These are phyloP conservation scores for Acipenser transmontanus DNA, from an alignment of 2,797 vertebrate species.

Conservation along the genomic window DNA sequence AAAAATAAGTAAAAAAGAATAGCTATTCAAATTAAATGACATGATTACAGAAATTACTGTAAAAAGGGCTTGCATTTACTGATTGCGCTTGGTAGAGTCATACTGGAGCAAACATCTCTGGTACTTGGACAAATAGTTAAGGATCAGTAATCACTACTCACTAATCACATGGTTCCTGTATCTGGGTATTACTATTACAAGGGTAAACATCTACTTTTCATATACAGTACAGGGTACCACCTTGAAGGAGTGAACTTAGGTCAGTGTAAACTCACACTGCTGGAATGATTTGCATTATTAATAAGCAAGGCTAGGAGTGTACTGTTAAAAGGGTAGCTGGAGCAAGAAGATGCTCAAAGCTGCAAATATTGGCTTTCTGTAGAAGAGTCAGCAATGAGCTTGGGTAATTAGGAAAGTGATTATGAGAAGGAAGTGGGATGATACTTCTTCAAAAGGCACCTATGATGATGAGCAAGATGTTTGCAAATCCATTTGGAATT, in stretches of 20 bases:
- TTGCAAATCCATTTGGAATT: too few relatives aligned
- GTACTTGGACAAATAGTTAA: neutral
- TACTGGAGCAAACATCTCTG: neutral
- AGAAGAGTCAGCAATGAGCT: slow-evolving; percentile 32
- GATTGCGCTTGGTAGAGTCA: neutral
- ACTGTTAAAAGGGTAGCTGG: slow-evolving; percentile 24
- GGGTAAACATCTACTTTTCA: too few relatives aligned
- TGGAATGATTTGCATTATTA: slow-evolving; percentile 29
- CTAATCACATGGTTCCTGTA: too few relatives aligned
- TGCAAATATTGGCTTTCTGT: slow-evolving; percentile 32
- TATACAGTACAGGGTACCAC: neutral
- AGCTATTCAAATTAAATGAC: slow-evolving; percentile 5
- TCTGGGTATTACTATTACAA: too few relatives aligned
- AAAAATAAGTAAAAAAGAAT: neutral
- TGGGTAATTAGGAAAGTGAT: slow-evolving; percentile 32
- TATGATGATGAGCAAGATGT: slow-evolving; percentile 31
- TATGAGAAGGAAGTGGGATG: slow-evolving; percentile 15
- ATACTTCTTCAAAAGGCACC: slow-evolving; percentile 11
- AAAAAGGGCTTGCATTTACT: neutral
- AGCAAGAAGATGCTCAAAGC: slow-evolving; percentile 26
- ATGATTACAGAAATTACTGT: neutral
- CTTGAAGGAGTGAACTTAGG: slow-evolving; percentile 24
- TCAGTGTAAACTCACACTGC: slow-evolving; percentile 21
- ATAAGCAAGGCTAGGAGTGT: slow-evolving; percentile 19
- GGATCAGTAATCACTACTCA: too few relatives aligned